These are phyloP conservation scores for Champsocephalus gunnari DNA, from an alignment of 2,797 vertebrate species.

Conservation along the genomic window DNA sequence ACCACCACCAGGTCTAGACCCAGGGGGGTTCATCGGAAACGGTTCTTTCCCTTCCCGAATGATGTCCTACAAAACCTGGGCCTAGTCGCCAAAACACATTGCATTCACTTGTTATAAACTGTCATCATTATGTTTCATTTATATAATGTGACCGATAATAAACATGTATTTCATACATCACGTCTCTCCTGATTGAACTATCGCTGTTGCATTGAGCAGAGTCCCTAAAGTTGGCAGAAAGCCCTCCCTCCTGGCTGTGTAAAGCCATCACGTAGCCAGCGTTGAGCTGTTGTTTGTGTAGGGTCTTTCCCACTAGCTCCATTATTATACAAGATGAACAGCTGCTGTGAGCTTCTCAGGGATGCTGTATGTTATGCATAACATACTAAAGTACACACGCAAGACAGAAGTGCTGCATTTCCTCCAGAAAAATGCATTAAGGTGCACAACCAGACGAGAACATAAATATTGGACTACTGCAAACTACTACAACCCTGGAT, in stretches of 20 bases:
- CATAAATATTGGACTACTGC: neutral
- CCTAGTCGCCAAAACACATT: no score
- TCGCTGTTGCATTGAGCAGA: slow-evolving; percentile 5
- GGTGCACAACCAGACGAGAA: neutral
- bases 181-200: no score
- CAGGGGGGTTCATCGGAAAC: no score
- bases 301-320: slow-evolving; percentile 32
- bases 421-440: slow-evolving; percentile 16
- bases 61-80: no score
- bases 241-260: slow-evolving; percentile 11
- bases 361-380: slow-evolving; percentile 30
- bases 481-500: neutral
- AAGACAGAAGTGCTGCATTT: slow-evolving; percentile 26
- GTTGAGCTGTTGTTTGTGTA: slow-evolving; percentile 48
- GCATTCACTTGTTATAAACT: no score
- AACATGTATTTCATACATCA: no score
- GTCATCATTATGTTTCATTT: no score
- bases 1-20: no score
- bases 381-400: slow-evolving; percentile 32
- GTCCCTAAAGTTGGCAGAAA: slow-evolving; percentile 26
- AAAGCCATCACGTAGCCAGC: slow-evolving; percentile 5
- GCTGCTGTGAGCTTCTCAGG: slow-evolving; percentile 50
- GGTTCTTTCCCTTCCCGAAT: no score
- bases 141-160: no score
- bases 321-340: slow-evolving; percentile 42